A percentile compares a stretch with the other conserved stretches of the same genome.
phyloP scores from a whole-genome alignment of 2,113 vertebrate genomes.

The Galeopterus variegatus region DNA sequence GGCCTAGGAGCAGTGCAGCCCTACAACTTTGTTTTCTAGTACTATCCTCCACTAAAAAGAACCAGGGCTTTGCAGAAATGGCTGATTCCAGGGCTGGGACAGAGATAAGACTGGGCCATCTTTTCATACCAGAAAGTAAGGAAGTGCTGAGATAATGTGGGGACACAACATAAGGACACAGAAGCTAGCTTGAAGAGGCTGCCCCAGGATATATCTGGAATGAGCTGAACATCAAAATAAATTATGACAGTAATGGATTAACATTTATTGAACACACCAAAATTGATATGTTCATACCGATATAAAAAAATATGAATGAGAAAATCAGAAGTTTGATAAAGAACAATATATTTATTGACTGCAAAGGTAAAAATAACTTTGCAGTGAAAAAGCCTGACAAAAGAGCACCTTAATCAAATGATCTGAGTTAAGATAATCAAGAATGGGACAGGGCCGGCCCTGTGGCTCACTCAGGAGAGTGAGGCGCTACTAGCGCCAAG shows the following conservation, averaged over 20 bases:
- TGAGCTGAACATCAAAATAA: slow-evolving; percentile 15
- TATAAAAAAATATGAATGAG: background rate
- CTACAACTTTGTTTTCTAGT: background rate
- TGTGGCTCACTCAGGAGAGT: too few relatives aligned
- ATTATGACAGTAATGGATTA: background rate
- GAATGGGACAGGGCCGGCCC: too few relatives aligned
- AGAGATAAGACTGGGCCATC: background rate
- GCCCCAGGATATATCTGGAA: background rate
- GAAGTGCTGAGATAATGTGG: background rate
- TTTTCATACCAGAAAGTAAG: slow-evolving; percentile 19
- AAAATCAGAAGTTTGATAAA: background rate
- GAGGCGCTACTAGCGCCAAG: too few relatives aligned
- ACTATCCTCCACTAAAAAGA: background rate
- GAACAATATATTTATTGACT: background rate
- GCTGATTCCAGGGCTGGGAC: background rate
- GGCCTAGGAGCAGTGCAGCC: background rate
- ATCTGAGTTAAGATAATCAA: background rate
- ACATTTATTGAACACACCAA: background rate
- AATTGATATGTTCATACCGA: background rate
- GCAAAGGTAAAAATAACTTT: background rate
- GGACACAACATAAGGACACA: background rate
- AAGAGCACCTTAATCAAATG: background rate
- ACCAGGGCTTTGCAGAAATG: background rate
- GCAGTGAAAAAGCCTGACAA: background rate
- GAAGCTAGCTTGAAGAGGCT: background rate